These are phyloP conservation scores for Cylloceria caligata DNA, from an alignment of 2,888 invertebrate species.

Conservation along the genomic window DNA sequence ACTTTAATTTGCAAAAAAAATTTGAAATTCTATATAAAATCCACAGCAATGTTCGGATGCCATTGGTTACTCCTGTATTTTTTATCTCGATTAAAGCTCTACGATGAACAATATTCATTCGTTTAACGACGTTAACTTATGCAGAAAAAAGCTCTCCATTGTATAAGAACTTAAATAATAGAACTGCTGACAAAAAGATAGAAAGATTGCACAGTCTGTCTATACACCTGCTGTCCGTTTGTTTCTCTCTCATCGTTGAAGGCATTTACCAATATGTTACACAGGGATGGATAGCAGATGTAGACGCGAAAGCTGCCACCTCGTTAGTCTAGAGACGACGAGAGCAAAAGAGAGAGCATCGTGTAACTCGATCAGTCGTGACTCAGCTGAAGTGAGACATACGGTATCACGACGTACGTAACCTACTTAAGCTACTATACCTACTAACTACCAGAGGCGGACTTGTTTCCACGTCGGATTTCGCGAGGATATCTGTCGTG, in stretches of 20 bases:
- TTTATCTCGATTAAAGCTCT: too few species aligned
- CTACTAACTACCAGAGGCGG: constrained; percentile 36
- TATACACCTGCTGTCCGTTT: constrained; percentile 4
- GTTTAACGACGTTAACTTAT: neutral
- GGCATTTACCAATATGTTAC: constrained; percentile 7
- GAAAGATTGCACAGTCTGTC: neutral
- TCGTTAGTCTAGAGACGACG: neutral
- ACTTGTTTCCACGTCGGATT: constrained; percentile 58
- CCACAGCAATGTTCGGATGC: too few species aligned
- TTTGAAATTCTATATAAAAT: too few species aligned
- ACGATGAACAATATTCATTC: too few species aligned
- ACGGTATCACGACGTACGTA: constrained; percentile 54
- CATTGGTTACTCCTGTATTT: too few species aligned
- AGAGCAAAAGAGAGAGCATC: constrained; percentile 9
- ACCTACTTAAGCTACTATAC: constrained; percentile 56
- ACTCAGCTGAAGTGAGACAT: constrained; percentile 55
- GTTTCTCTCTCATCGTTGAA: constrained; percentile 4
- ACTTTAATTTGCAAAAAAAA: too few species aligned
- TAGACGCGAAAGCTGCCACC: neutral
- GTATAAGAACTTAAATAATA: neutral
- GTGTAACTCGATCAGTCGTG: constrained; percentile 59
- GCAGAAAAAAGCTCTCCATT: neutral
- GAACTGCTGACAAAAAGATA: neutral
- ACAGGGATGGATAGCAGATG: neutral
- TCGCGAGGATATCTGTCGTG: constrained; percentile 56